phyloP scores from a whole-genome alignment of 2,797 vertebrate genomes.

The Cryptoblepharus egeriae region DNA sequence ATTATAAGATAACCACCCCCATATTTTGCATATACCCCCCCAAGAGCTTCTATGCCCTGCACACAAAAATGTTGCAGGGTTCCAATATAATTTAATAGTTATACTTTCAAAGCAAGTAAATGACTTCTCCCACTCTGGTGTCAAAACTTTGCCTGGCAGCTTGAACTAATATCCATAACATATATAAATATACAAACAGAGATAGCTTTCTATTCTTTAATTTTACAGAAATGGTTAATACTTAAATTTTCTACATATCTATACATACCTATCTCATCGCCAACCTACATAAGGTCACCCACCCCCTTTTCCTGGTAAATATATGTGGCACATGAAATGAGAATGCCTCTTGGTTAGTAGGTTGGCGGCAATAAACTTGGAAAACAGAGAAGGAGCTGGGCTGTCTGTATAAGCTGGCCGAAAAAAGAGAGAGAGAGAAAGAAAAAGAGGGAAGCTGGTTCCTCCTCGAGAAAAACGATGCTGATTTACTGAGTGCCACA shows the following conservation, averaged over 20 bases:
- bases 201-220: slow-evolving; percentile 47
- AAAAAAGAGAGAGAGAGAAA: not conserved
- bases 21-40: not conserved
- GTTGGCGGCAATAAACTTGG: slow-evolving; percentile 64
- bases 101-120: slow-evolving; percentile 73
- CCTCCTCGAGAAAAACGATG: slow-evolving; percentile 66
- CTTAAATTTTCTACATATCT: slow-evolving; percentile 69
- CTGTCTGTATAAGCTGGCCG: slow-evolving; percentile 54
- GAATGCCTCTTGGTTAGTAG: slow-evolving; percentile 67
- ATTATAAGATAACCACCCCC: slow-evolving; percentile 54
- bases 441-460: slow-evolving; percentile 66
- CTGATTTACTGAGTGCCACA: slow-evolving; percentile 62
- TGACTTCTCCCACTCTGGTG: slow-evolving; percentile 43
- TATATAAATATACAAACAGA: slow-evolving; percentile 74
- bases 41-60: slow-evolving; percentile 57
- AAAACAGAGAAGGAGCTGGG: slow-evolving; percentile 62
- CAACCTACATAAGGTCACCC: slow-evolving; percentile 3
- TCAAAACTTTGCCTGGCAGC: slow-evolving; percentile 50
- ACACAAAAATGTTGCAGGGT: slow-evolving; percentile 45
- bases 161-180: slow-evolving; percentile 75
- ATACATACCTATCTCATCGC: not conserved
- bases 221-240: slow-evolving; percentile 82
- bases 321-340: slow-evolving; percentile 79
- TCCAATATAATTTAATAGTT: slow-evolving; percentile 67
- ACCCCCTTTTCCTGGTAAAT: slow-evolving; percentile 43